Conservation (phyloP, 2,113 vertebrate species). For the Limanda limanda region DNA sequence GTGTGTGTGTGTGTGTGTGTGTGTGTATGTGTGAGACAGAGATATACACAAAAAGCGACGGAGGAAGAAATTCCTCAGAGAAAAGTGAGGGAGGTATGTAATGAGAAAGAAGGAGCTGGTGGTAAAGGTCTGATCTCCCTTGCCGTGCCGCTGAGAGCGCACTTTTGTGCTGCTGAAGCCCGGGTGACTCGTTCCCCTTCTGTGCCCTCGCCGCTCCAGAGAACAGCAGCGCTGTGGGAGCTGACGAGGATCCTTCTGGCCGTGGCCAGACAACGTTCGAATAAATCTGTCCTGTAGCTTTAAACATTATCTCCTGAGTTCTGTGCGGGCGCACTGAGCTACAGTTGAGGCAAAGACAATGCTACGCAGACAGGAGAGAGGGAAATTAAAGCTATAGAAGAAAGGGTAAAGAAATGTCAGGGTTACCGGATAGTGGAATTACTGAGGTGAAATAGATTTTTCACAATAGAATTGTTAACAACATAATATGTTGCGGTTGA, state of each 20-base stretch:
- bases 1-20: not conserved
- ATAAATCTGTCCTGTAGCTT: constrained; percentile 32
- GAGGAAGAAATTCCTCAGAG: constrained; percentile 26
- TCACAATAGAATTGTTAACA: too few species aligned
- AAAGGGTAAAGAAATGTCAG: not conserved
- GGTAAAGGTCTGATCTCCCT: constrained; percentile 40
- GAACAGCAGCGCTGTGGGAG: constrained; percentile 15
- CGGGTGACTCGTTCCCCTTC: not conserved
- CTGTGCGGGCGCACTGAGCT: not conserved
- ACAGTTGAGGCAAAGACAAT: not conserved
- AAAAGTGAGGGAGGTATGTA: constrained; percentile 42
- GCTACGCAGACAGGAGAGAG: not conserved
- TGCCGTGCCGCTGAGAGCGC: constrained; percentile 9
- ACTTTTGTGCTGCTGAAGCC: constrained; percentile 4
- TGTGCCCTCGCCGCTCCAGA: not conserved
- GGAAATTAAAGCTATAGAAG: not conserved
- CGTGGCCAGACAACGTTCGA: constrained; percentile 26
- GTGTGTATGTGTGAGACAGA: not conserved
- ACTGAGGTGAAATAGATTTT: too few species aligned
- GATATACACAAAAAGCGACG: not conserved
- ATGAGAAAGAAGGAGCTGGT: constrained; percentile 30
- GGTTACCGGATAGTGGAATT: not conserved
- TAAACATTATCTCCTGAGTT: not conserved
- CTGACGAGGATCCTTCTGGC: constrained; percentile 35
- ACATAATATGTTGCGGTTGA: too few species aligned